phyloP scores from a whole-genome alignment of 1,140 invertebrate species.

The Hormaphis cornu region DNA sequence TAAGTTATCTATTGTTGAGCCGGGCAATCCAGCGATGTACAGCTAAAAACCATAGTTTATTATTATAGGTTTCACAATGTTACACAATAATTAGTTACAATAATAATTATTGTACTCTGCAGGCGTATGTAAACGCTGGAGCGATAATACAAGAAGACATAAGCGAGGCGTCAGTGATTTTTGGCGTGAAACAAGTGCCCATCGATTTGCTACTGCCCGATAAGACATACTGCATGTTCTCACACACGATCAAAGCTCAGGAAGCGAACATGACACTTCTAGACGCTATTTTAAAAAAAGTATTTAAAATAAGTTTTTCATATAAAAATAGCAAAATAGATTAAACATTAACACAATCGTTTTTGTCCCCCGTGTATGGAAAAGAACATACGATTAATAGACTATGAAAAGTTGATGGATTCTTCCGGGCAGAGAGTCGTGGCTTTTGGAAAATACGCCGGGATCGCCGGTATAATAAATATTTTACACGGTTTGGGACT shows the following conservation, averaged over 20 bases:
- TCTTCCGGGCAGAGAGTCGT: conserved; percentile 80
- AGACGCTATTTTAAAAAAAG: conserved; percentile 90
- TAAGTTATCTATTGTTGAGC: no score
- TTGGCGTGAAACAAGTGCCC: conserved; percentile 96
- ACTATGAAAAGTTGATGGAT: conserved; percentile 95
- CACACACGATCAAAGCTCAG: conserved; percentile 98
- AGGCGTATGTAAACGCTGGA: conserved; percentile 80
- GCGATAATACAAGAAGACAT: conserved; percentile 94
- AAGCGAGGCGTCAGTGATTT: conserved; percentile 86
- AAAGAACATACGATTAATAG: conserved; percentile 90
- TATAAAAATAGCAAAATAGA: no score
- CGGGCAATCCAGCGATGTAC: no score
- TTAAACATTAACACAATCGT: not conserved
- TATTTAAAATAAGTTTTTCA: conserved; percentile 40
- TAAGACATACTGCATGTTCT: conserved; percentile 98
- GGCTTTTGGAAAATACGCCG: conserved; percentile 98
- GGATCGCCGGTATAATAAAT: conserved; percentile 97
- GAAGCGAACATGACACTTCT: conserved; percentile 95
- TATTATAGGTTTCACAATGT: no score
- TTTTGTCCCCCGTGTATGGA: not conserved
- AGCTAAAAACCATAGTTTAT: not conserved
- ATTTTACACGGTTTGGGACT: conserved; percentile 94
- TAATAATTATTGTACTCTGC: no score
- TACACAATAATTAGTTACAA: not conserved
- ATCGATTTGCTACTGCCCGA: conserved; percentile 86